Base-by-base conservation (phyloP, 2,113 vertebrate genomes). In the Forbesichthys papilliferus region DNA sequence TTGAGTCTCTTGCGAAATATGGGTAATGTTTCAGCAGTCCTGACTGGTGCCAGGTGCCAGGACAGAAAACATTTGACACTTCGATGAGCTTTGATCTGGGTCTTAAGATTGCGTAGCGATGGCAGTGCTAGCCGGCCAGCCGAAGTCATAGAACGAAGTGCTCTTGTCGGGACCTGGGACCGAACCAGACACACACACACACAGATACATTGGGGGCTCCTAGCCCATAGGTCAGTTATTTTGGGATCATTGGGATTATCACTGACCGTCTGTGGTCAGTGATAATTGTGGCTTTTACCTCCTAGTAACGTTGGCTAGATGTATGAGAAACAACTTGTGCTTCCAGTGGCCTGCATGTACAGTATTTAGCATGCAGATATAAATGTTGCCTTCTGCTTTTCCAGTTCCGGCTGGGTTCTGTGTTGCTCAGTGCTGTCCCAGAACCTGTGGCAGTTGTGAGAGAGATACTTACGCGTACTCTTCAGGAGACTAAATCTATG, bases 341-440 rank as follows among this genome's bases (percentile, higher is more conserved):
- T 47, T n/a, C 48, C 3, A 9, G 58, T 57, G 0, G 58, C 36
- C 36, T 3, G 18, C 34, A 14, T 20, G 20, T 20, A 16, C 16
- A 16, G 16, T 16, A 20, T 20, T 20, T 20, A 20, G 20, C 20
- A 20, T 20, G 20, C 20, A 20, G 20, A 20, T 20, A 20, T 20
- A 20, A 20, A 1, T 20, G 20, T 20, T 20, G 20, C 20, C 20
- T 20, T 20, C 20, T 20, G 20, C 20, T 20, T 10, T 10, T 69
- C 58, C 87, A 99, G 97, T 97, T 98, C 80, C 89, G 88, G 66
- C 90, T 98, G 86, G 96, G 95, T 48, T 95, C 92, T 34, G 86
- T 95, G 52, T 76, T 71, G 16, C 86, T 99, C 66, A 66, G 81
- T 14, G 81, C 89, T 2, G 87, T 94, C 73, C 66, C 73, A 0